A percentile compares a stretch with the other conserved stretches of the same genome.
Evolutionary conservation across 2,888 invertebrate genomes (phyloP).

Genomic region (Osmoderma eremita): DNA sequence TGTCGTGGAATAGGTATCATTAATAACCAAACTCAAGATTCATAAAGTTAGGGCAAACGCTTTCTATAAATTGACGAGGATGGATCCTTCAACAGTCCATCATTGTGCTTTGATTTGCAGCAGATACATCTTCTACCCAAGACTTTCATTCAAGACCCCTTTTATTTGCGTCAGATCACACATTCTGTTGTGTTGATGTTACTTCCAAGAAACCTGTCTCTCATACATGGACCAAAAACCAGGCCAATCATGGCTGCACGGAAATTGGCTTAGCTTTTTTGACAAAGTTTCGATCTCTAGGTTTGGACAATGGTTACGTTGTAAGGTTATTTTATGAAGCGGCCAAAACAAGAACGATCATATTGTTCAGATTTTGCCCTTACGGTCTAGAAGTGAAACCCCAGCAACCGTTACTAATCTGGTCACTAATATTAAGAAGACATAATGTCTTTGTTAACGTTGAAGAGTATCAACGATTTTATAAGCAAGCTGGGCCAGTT

Average conservation of each 20-base stretch:
- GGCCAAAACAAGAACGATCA: constrained; percentile 35
- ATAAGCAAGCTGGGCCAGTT: constrained; percentile 27
- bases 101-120: constrained; percentile 40
- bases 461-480: constrained; percentile 34
- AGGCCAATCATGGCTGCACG: constrained; percentile 33
- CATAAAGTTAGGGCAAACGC: constrained; percentile 29
- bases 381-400: constrained; percentile 32
- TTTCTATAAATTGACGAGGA: constrained; percentile 25
- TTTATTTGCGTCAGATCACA: constrained; percentile 39
- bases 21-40: constrained; percentile 15
- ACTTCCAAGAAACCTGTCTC: constrained; percentile 38
- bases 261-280: constrained; percentile 41
- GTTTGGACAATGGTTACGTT: constrained; percentile 27
- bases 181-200: constrained; percentile 32
- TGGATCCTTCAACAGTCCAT: constrained; percentile 17
- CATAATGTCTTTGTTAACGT: constrained; percentile 14
- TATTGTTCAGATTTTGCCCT: constrained; percentile 32
- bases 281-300: constrained; percentile 32
- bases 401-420: constrained; percentile 30
- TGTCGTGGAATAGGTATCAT: constrained; percentile 5
- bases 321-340: constrained; percentile 33
- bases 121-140: constrained; percentile 35
- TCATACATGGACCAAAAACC: constrained; percentile 43
- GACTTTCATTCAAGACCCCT: constrained; percentile 32
- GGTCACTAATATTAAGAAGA: constrained; percentile 25